phyloP scores from a whole-genome alignment of 2,888 invertebrate genomes.

The Iselma pallidipennis region DNA sequence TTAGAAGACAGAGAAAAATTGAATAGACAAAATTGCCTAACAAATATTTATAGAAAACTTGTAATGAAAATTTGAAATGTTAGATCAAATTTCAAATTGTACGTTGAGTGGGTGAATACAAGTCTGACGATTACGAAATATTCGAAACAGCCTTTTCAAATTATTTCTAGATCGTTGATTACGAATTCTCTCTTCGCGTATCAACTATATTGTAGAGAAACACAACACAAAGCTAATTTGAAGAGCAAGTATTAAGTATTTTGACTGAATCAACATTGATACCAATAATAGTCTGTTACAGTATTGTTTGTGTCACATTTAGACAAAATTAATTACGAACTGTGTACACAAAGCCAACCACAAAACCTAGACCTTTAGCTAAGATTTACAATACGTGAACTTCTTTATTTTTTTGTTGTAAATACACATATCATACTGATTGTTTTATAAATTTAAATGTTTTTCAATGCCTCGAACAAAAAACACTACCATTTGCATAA shows the following conservation, averaged over 20 bases:
- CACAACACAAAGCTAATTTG: background rate
- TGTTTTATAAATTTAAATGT: no score
- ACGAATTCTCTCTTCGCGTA: background rate
- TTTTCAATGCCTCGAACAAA: no score
- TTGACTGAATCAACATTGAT: background rate
- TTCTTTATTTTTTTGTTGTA: no score
- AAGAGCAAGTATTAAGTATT: background rate
- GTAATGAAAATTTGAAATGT: background rate
- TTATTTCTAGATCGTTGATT: background rate
- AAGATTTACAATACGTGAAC: no score
- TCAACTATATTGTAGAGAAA: background rate
- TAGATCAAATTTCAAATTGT: background rate
- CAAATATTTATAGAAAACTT: no score
- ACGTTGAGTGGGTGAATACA: background rate
- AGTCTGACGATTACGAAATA: background rate
- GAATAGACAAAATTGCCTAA: no score
- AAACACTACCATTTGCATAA: no score
- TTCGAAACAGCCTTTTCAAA: background rate
- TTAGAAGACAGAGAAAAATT: background rate
- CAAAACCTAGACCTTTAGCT: no score
- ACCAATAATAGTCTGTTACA: background rate
- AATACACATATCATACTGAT: no score
- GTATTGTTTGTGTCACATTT: no score
- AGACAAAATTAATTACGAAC: no score
- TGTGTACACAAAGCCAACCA: no score